phyloP scores from a whole-genome alignment of 2,113 vertebrate genomes.

The Psilopsiagon aurifrons region DNA sequence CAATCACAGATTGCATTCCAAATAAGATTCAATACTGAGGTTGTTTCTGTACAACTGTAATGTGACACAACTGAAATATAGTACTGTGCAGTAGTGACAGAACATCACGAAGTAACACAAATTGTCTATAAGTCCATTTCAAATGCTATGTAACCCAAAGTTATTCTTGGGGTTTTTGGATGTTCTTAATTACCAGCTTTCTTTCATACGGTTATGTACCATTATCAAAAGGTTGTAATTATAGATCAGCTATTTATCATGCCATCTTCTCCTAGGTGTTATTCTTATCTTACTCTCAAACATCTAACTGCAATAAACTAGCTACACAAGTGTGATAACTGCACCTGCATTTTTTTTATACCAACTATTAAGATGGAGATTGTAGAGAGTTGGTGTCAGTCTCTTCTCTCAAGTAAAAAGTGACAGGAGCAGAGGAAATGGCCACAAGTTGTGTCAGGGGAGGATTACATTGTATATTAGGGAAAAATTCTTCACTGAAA shows the following conservation, averaged over 20 bases:
- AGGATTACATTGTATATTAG: not conserved
- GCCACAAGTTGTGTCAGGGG: rapidly evolving
- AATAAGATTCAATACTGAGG: not conserved
- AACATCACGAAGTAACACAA: not conserved
- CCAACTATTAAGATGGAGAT: not conserved
- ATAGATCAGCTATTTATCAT: not conserved
- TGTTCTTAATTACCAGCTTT: not conserved
- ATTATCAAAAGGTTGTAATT: not conserved
- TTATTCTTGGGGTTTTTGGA: not conserved
- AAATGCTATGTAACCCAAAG: not conserved
- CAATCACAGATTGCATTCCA: not conserved
- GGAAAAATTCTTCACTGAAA: not conserved
- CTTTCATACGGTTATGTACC: not conserved
- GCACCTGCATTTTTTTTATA: not conserved
- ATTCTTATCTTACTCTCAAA: not conserved
- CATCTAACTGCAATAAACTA: not conserved
- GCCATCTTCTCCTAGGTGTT: not conserved
- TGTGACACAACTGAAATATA: not conserved
- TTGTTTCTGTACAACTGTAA: not conserved
- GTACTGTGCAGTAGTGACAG: not conserved
- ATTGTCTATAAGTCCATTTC: not conserved
- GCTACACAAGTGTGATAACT: not conserved
- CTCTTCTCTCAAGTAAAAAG: not conserved
- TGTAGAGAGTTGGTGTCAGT: not conserved
- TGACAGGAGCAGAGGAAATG: not conserved